Evolutionary conservation across 2,888 invertebrate genomes (phyloP), one percentile per base, ranked within the genome.

Genomic region (Disparrhopalites patrizii): DNA sequence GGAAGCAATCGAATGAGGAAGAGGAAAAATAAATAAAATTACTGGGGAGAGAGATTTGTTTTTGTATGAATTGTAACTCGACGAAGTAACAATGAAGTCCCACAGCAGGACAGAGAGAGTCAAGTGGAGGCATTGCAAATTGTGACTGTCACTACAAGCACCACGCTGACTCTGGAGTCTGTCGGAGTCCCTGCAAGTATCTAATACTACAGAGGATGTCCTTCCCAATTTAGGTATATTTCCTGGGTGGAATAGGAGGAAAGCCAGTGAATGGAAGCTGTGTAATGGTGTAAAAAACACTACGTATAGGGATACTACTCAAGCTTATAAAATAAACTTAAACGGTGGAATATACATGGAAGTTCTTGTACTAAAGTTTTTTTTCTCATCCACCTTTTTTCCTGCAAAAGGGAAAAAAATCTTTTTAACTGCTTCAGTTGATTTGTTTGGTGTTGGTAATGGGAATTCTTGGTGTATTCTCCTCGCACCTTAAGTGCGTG

Each of bases 51-150:
- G 36, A 15, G 15, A 33, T 33, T 15, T n/a, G n/a, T n/a, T n/a
- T n/a, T n/a, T n/a, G n/a, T n/a, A 33, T 7, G 36, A 33, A 33
- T 33, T 15, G 36, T 15, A 33, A 40, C 40, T n/a, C n/a, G 4
- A 18, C 18, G 40, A 40, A 40, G 40, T 33, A 54, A 38, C 40
- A 47, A 43, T 20, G 20, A 62, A 62, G 31, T 55, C 55, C 33
- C 55, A 43, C 60, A 60, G 60, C 60, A 50, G 28, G 55, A 30
- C 31, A 60, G 25, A 55, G 30, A 36, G 60, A 61, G 60, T 50
- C 23, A 43, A 31, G 55, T 43, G 55, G 52, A 63, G 55, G 43
- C 55, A 43, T 36, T 54, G 55, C 62, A 63, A 63, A 63, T 63
- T 52, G 38, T 52, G 10, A 56, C 36, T 33, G 58, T 58, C 58